Evolutionary conservation across 2,797 vertebrate species (phyloP).

Genomic region (Tapirus indicus): DNA sequence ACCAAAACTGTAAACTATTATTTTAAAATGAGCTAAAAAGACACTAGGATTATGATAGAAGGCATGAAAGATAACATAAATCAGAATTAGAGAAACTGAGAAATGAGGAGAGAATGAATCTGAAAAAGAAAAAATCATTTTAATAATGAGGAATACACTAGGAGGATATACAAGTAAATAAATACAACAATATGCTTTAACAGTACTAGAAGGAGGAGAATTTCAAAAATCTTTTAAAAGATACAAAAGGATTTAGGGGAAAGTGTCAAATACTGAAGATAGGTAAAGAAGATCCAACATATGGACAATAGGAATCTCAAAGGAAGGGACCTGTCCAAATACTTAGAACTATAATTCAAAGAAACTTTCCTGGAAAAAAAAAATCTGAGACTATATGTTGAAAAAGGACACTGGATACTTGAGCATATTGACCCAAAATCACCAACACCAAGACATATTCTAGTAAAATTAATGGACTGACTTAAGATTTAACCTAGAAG

Average conservation of each 20-base stretch:
- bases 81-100: neutral
- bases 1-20: neutral
- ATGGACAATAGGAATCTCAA: neutral
- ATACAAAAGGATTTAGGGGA: neutral
- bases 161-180: neutral
- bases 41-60: neutral
- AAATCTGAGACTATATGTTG: neutral
- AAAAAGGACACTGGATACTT: neutral
- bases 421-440: neutral
- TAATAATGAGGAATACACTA: neutral
- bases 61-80: neutral
- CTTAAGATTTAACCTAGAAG: neutral
- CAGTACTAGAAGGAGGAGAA: neutral
- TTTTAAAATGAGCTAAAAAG: constrained; percentile 11
- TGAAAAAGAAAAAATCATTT: neutral
- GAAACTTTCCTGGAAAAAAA: neutral
- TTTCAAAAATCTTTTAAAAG: neutral
- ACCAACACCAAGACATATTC: neutral
- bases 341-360: neutral
- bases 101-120: neutral
- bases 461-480: neutral
- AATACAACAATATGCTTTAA: neutral
- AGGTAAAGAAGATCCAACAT: constrained; percentile 55
- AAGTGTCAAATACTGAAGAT: neutral
- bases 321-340: neutral